Percentiles rank a stretch among this genome's conserved stretches.
These are phyloP conservation scores for Chamaetylas fuelleborni DNA, from an alignment of 2,113 vertebrate genomes.

Conservation along the genomic window DNA sequence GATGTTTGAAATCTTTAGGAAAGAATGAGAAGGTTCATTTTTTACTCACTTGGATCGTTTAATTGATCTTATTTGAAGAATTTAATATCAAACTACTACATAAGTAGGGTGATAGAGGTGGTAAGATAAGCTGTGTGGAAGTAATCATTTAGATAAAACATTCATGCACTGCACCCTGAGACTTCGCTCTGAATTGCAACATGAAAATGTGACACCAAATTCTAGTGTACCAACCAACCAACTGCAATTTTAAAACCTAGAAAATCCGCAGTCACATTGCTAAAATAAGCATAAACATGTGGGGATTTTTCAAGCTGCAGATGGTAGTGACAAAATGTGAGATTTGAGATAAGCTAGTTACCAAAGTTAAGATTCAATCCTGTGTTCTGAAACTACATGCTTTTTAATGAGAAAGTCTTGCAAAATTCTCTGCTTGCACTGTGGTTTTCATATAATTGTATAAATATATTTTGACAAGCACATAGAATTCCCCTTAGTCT, in stretches of 20 bases:
- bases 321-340: slow-evolving; percentile 5
- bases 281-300: slow-evolving; percentile 5
- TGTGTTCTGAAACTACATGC: background rate
- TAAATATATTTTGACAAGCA: background rate
- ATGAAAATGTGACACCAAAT: background rate
- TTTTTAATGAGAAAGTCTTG: background rate
- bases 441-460: background rate
- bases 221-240: background rate
- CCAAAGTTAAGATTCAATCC: background rate
- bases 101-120: background rate
- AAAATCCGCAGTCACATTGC: background rate
- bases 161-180: background rate
- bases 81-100: background rate
- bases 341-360: background rate
- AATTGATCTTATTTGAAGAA: background rate
- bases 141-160: background rate
- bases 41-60: background rate
- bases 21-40: background rate
- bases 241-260: background rate
- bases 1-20: background rate
- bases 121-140: background rate
- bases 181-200: background rate
- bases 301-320: background rate
- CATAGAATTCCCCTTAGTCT: background rate
- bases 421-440: background rate